phyloP scores from a whole-genome alignment of 1,140 invertebrate species.

The Drosophila mojavensis region DNA sequence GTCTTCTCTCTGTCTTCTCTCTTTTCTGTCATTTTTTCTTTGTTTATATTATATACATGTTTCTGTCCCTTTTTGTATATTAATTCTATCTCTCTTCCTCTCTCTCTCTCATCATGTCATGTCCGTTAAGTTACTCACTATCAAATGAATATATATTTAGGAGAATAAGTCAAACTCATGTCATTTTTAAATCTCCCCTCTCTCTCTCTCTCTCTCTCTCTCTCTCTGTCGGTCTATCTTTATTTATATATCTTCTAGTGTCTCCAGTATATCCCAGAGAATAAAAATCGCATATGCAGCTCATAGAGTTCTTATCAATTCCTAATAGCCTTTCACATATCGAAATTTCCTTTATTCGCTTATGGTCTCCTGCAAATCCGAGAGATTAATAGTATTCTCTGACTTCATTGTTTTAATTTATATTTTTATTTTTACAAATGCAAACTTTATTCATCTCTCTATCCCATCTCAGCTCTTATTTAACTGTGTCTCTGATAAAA shows the following conservation, averaged over 20 bases:
- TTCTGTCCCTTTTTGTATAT: too few species aligned
- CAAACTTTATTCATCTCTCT: background rate
- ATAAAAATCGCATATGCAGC: too few species aligned
- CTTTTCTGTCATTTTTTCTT: slow-evolving; percentile 16
- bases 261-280: too few species aligned
- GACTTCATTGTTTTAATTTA: too few species aligned
- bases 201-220: background rate
- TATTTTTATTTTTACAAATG: too few species aligned
- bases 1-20: slow-evolving; percentile 10
- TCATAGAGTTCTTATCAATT: too few species aligned
- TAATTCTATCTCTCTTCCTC: slow-evolving; percentile 16
- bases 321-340: background rate
- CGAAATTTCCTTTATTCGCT: too few species aligned
- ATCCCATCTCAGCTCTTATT: background rate
- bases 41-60: background rate
- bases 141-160: background rate
- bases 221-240: too few species aligned
- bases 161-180: background rate
- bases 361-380: too few species aligned
- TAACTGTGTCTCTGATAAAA: background rate
- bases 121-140: background rate
- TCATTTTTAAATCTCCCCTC: slow-evolving; percentile 17
- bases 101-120: slow-evolving; percentile 18
- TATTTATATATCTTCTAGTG: too few species aligned
- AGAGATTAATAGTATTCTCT: too few species aligned